Evolutionary conservation across 2,113 vertebrate species (phyloP).

Genomic region (Heterotilapia buettikoferi): DNA sequence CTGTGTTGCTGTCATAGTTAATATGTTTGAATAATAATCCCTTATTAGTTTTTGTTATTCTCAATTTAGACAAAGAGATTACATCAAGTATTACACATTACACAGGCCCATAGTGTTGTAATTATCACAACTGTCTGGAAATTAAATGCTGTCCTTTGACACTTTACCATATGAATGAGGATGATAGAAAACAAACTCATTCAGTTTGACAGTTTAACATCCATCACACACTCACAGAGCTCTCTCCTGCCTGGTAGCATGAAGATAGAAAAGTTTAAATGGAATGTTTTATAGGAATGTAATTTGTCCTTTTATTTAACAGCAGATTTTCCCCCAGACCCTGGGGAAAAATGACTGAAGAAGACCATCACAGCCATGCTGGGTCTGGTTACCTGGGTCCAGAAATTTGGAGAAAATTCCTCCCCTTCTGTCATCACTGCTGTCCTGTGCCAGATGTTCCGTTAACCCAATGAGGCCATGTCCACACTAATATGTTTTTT

Average conservation of each 20-base stretch:
- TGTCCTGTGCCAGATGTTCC: background rate
- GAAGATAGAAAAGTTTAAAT: rapidly evolving
- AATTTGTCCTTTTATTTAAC: background rate
- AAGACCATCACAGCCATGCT: background rate
- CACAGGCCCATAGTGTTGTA: rapidly evolving
- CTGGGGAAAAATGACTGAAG: rapidly evolving
- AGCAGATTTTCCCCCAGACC: rapidly evolving
- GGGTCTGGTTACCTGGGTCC: background rate
- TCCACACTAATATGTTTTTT: rapidly evolving
- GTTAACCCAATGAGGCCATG: rapidly evolving
- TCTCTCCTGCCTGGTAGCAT: background rate
- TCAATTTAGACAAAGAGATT: background rate
- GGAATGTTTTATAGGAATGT: background rate
- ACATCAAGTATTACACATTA: background rate
- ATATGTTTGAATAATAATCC: background rate
- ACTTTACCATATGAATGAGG: background rate
- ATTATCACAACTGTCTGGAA: background rate
- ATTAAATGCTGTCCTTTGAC: rapidly evolving
- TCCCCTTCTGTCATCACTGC: rapidly evolving
- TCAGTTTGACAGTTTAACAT: background rate
- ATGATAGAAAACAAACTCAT: background rate
- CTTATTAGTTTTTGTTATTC: background rate
- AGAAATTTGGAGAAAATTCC: background rate
- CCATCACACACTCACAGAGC: background rate
- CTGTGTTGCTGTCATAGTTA: background rate